A percentile compares a stretch with the other conserved stretches of the same genome.
Evolutionary conservation across 2,797 vertebrate genomes (phyloP).

Genomic region (Premnoplex brunnescens): DNA sequence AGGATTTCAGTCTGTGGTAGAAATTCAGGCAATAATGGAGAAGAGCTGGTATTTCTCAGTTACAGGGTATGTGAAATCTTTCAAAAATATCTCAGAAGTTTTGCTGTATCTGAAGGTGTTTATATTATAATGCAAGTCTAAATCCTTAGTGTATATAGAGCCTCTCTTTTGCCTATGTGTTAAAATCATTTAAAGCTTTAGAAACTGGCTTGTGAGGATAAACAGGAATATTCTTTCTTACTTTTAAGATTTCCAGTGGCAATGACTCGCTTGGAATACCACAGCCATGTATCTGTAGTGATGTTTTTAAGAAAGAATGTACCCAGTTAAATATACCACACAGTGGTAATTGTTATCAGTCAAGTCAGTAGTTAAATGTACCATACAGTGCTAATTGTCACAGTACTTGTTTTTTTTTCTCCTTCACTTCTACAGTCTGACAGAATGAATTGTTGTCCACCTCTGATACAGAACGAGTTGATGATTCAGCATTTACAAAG

Average conservation of each 20-base stretch:
- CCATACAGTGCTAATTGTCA: neutral
- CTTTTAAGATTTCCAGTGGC: neutral
- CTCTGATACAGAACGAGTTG: neutral
- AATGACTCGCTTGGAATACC: neutral
- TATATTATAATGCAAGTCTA: neutral
- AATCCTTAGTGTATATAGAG: neutral
- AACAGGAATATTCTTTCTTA: neutral
- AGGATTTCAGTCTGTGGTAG: neutral
- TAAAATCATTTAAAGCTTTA: neutral
- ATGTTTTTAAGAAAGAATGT: neutral
- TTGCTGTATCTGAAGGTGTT: neutral
- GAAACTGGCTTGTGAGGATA: neutral
- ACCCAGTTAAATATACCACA: neutral
- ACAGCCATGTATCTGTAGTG: neutral
- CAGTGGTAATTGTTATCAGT: neutral
- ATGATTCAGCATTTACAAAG: neutral
- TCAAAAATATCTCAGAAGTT: neutral
- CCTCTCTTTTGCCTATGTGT: neutral
- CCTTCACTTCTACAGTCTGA: neutral
- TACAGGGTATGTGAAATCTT: neutral
- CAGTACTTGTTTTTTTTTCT: neutral
- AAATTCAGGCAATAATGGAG: neutral
- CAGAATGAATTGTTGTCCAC: neutral
- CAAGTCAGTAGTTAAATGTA: neutral
- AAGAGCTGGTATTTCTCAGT: neutral